These are phyloP conservation scores for Clarias macrocephalus DNA, from an alignment of 2,113 vertebrate genomes.

Conservation along the genomic window DNA sequence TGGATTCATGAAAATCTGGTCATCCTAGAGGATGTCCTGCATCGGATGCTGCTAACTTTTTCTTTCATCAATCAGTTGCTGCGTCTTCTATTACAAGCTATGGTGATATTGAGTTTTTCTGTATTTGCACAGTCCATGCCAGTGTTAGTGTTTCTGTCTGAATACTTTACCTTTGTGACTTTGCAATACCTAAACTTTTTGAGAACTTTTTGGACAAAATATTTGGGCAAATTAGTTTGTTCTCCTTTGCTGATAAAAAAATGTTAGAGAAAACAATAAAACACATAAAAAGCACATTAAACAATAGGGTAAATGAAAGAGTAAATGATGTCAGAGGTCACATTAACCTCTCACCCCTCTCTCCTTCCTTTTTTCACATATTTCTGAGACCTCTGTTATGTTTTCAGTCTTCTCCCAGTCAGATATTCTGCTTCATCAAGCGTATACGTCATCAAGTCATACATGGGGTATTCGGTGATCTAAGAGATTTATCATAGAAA, in stretches of 20 bases:
- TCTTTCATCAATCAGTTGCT: background rate
- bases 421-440: too few species aligned
- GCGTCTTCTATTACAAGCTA: background rate
- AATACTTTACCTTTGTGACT: background rate
- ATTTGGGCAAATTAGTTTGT: background rate
- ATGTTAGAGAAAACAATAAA: background rate
- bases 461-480: background rate
- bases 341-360: background rate
- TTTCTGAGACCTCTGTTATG: background rate
- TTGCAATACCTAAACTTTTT: background rate
- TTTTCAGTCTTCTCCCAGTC: background rate
- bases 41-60: background rate
- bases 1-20: background rate
- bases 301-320: slow-evolving; percentile 15
- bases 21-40: background rate
- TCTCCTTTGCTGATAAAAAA: background rate
- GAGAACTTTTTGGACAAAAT: background rate
- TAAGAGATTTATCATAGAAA: background rate
- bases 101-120: background rate
- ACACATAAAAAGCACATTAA: slow-evolving; percentile 26
- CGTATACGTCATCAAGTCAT: background rate
- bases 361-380: background rate
- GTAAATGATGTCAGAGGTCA: slow-evolving; percentile 33
- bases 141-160: background rate
- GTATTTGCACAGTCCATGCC: background rate